phyloP scores from a whole-genome alignment of 2,113 vertebrate genomes.

The Tetrax tetrax region DNA sequence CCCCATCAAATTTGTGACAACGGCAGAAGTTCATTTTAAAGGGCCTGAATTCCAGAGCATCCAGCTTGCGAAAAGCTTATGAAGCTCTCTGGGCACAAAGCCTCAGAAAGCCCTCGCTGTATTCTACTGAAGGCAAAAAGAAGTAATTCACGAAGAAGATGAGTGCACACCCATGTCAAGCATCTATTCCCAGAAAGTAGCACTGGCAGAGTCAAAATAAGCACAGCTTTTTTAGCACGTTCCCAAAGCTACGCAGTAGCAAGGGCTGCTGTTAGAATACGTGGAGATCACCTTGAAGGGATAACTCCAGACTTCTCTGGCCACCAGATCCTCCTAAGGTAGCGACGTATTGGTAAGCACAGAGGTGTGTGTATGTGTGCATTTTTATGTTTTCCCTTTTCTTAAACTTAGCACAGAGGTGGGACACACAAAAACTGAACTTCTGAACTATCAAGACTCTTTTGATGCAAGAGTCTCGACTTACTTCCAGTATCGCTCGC shows the following conservation, averaged over 20 bases:
- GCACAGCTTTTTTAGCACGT: background rate
- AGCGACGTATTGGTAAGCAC: background rate
- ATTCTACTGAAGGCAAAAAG: background rate
- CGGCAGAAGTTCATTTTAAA: background rate
- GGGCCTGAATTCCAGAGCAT: background rate
- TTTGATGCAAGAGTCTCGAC: background rate
- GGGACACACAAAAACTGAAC: background rate
- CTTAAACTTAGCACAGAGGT: background rate
- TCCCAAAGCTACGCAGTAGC: background rate
- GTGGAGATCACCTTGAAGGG: background rate
- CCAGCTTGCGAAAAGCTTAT: accelerated
- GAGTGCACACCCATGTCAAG: background rate
- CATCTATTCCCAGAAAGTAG: background rate
- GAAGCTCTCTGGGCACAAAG: background rate
- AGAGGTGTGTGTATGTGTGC: accelerated
- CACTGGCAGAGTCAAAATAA: background rate
- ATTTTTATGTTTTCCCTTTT: background rate
- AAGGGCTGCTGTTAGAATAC: background rate
- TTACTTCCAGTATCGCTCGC: background rate
- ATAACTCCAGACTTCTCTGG: background rate
- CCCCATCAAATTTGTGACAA: background rate
- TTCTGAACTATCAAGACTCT: no score
- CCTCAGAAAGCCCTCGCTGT: background rate
- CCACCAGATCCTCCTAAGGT: background rate
- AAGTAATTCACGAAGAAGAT: background rate